A percentile compares a stretch with the other conserved stretches of the same genome.
Conservation (phyloP, 2,113 vertebrate genomes). For the Phrynosoma platyrhinos region DNA sequence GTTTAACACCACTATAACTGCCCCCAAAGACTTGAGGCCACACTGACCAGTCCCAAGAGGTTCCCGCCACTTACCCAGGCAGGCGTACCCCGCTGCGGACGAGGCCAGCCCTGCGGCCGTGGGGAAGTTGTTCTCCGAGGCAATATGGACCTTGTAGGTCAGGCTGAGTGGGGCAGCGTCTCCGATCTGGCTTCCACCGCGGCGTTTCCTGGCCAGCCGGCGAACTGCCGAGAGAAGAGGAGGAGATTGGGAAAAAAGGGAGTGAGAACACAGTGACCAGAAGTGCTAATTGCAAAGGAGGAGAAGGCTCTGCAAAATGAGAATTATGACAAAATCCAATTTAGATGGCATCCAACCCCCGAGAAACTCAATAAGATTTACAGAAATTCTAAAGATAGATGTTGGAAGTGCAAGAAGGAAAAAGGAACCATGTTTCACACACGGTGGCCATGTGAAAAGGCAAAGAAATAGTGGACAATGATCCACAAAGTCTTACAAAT, state of each 20-base stretch:
- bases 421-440: too few species aligned
- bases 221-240: constrained; percentile 78
- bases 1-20: too few species aligned
- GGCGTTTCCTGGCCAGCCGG: constrained; percentile 85
- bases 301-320: background rate
- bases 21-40: background rate
- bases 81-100: constrained; percentile 93
- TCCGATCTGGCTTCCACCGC: constrained; percentile 59
- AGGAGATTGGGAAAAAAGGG: background rate
- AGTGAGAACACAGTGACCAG: too few species aligned
- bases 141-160: constrained; percentile 89
- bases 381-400: too few species aligned
- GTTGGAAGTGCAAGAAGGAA: too few species aligned
- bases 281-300: background rate
- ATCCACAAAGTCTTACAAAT: too few species aligned
- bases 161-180: constrained; percentile 62
- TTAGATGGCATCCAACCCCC: too few species aligned
- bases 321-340: too few species aligned
- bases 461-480: too few species aligned
- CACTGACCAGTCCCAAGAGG: too few species aligned
- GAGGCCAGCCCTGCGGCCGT: constrained; percentile 94
- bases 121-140: constrained; percentile 93
- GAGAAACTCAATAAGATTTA: too few species aligned
- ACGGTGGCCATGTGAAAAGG: too few species aligned
- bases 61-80: constrained; percentile 82